phyloP scores from a whole-genome alignment of 1,140 invertebrate species.

The Tetraneura akinire region DNA sequence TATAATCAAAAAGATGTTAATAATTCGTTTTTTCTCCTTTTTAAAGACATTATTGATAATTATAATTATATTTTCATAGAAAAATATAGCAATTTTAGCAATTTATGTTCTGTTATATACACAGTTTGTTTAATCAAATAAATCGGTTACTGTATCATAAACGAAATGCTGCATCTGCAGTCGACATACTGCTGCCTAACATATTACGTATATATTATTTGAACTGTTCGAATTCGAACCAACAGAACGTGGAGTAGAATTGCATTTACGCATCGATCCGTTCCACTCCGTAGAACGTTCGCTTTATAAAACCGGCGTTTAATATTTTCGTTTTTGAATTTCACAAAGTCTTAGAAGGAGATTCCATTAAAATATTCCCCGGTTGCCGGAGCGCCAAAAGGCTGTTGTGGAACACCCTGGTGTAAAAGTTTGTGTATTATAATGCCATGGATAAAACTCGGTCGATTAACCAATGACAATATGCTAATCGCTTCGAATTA shows the following conservation, averaged over 20 bases:
- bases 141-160: not conserved
- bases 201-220: not conserved
- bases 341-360: not conserved
- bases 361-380: conserved; percentile 24
- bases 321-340: not conserved
- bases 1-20: no score
- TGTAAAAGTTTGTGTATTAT: conserved; percentile 22
- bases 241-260: not conserved
- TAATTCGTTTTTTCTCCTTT: no score
- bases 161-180: no score
- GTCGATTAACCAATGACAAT: conserved; percentile 40
- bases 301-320: not conserved
- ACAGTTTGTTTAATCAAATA: not conserved
- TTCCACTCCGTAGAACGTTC: not conserved
- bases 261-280: not conserved
- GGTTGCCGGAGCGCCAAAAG: not conserved
- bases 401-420: not conserved
- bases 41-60: no score
- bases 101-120: no score
- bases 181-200: not conserved
- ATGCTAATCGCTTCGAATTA: conserved; percentile 14
- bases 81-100: no score
- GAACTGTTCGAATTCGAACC: not conserved
- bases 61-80: no score
- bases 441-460: not conserved